Conservation (phyloP, 2,797 vertebrate species). For the Fundulus diaphanus region DNA sequence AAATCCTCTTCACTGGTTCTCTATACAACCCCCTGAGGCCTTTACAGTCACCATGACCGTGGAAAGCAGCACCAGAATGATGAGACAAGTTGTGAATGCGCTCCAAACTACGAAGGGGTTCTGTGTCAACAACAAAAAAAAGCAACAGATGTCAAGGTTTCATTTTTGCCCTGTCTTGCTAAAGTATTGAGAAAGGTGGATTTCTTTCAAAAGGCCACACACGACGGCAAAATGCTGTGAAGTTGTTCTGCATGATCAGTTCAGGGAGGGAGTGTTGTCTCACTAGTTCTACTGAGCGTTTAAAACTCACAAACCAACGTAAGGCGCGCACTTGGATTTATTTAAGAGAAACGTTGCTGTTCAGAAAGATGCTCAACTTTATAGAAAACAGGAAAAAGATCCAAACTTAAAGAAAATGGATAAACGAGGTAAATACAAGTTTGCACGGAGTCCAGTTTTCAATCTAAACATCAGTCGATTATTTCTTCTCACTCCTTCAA, state of each 20-base stretch:
- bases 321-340: neutral
- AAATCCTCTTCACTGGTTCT: constrained; percentile 32
- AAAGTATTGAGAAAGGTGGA: neutral
- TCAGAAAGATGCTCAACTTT: neutral
- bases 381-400: neutral
- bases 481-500: neutral
- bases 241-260: neutral
- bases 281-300: neutral
- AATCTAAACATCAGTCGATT: neutral
- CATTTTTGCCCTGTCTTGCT: neutral
- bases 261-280: neutral
- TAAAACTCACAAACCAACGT: neutral
- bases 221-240: no score
- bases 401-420: no score
- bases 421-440: no score
- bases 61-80: constrained; percentile 43
- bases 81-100: constrained; percentile 14
- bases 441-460: no score
- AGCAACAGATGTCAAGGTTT: neutral
- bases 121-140: constrained; percentile 23
- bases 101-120: constrained; percentile 1
- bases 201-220: neutral
- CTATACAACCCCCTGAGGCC: constrained; percentile 15
- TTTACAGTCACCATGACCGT: constrained; percentile 39
- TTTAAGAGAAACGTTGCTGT: neutral